These are phyloP conservation scores for Leptogaster cylindrica DNA, from an alignment of 2,888 invertebrate genomes.

Conservation along the genomic window DNA sequence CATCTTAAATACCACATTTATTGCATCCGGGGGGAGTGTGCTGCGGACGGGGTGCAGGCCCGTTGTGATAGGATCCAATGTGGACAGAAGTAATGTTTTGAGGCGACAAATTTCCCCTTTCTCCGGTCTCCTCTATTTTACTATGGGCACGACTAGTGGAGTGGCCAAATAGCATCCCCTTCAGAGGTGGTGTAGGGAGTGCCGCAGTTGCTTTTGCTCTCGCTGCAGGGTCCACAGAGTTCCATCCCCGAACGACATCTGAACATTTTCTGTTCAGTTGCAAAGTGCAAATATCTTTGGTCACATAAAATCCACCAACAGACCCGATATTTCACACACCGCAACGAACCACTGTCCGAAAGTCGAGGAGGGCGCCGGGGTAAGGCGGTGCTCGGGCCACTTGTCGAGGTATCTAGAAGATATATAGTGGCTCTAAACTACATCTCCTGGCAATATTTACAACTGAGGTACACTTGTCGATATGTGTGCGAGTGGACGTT, in stretches of 20 bases:
- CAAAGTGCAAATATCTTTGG: conserved; percentile 47
- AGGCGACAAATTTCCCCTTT: conserved; percentile 35
- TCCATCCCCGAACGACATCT: conserved; percentile 20
- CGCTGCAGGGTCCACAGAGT: not conserved
- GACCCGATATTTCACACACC: conserved; percentile 29
- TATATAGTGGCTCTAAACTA: conserved; percentile 43
- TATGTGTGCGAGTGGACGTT: not conserved
- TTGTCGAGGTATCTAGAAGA: conserved; percentile 46
- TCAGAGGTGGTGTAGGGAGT: not conserved
- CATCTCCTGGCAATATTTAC: conserved; percentile 42
- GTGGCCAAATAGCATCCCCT: not conserved
- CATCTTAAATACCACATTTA: conserved; percentile 42
- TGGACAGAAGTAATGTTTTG: conserved; percentile 38
- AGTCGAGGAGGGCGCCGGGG: not conserved
- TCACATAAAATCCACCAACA: conserved; percentile 45
- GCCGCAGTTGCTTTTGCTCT: conserved; percentile 7
- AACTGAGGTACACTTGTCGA: not conserved
- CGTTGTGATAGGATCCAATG: conserved; percentile 9
- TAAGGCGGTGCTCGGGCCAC: not conserved
- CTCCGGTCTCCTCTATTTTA: too few relatives aligned
- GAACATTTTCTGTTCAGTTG: conserved; percentile 40
- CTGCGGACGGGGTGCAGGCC: not conserved
- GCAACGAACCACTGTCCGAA: conserved; percentile 30
- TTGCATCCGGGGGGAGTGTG: conserved; percentile 23
- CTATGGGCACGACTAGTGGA: conserved; percentile 7